phyloP scores from a whole-genome alignment of 2,888 invertebrate species.

The Idaea aversata region DNA sequence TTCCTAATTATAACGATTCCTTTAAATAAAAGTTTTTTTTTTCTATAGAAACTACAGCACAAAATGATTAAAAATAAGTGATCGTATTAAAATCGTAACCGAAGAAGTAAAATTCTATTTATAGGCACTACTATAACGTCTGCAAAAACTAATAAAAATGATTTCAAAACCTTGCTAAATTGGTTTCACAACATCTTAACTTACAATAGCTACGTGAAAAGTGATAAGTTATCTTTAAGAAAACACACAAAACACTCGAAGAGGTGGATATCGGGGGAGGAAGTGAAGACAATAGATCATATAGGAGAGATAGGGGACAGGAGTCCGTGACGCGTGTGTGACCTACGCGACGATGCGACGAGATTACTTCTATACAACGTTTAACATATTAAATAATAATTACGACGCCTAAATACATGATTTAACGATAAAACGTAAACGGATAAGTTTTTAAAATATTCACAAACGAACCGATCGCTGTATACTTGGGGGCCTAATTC shows the following conservation, averaged over 20 bases:
- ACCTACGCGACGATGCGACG: conserved; percentile 28
- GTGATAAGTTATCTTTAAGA: background rate
- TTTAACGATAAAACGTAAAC: conserved; percentile 25
- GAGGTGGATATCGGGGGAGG: background rate
- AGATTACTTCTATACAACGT: conserved; percentile 30
- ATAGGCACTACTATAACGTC: background rate
- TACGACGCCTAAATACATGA: conserved; percentile 29
- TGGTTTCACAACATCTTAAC: background rate
- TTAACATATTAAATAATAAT: conserved; percentile 16
- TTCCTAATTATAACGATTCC: conserved; percentile 4
- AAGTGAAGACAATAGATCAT: background rate
- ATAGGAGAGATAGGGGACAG: background rate
- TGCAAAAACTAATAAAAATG: background rate
- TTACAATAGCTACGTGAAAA: background rate
- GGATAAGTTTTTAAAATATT: conserved; percentile 26
- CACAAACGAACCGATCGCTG: conserved; percentile 25
- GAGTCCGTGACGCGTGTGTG: conserved; percentile 5
- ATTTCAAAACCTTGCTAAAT: background rate
- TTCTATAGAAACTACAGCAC: background rate
- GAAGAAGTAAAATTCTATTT: background rate
- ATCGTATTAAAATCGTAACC: background rate
- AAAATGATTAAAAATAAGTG: conserved; percentile 1
- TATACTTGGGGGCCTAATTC: conserved; percentile 22
- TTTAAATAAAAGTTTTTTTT: background rate
- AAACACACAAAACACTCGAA: conserved; percentile 23